Evolutionary conservation across 1,140 invertebrate species (phyloP).

Genomic region (Monochamus saltuarius): DNA sequence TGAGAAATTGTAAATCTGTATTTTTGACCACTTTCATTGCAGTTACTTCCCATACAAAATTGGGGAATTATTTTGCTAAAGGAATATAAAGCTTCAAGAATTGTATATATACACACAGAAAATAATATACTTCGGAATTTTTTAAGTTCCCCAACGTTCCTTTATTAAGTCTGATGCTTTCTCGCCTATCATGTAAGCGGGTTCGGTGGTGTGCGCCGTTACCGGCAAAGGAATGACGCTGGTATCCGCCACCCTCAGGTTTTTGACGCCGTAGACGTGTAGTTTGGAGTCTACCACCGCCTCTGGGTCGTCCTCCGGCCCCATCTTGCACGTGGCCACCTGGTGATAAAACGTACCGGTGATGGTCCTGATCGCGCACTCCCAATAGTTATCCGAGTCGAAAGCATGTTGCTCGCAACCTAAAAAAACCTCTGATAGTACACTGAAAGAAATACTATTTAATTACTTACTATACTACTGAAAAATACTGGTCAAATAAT

Average conservation of each 20-base stretch:
- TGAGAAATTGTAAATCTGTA: too few species aligned
- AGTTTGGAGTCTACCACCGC: constrained; percentile 76
- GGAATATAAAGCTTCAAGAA: too few species aligned
- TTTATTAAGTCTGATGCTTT: constrained; percentile 60
- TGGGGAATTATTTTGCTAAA: too few species aligned
- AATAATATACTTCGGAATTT: background rate
- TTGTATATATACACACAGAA: too few species aligned
- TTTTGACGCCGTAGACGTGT: constrained; percentile 67
- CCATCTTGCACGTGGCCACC: constrained; percentile 75
- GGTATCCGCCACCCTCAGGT: constrained; percentile 72
- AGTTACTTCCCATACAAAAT: too few species aligned
- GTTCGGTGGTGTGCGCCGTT: constrained; percentile 57
- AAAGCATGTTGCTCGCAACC: constrained; percentile 52
- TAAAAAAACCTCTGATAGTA: constrained; percentile 39
- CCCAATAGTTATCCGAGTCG: constrained; percentile 66
- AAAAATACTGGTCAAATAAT: too few species aligned
- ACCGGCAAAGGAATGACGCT: constrained; percentile 73
- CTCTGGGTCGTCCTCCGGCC: constrained; percentile 60
- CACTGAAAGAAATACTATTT: too few species aligned
- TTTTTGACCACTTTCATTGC: too few species aligned
- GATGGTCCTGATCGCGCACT: constrained; percentile 67
- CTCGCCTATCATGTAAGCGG: constrained; percentile 61
- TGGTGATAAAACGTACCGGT: constrained; percentile 71
- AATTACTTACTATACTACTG: too few species aligned
- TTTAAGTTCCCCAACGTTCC: constrained; percentile 27